Conservation (phyloP, 1,140 invertebrate species). For the Lineus longissimus region DNA sequence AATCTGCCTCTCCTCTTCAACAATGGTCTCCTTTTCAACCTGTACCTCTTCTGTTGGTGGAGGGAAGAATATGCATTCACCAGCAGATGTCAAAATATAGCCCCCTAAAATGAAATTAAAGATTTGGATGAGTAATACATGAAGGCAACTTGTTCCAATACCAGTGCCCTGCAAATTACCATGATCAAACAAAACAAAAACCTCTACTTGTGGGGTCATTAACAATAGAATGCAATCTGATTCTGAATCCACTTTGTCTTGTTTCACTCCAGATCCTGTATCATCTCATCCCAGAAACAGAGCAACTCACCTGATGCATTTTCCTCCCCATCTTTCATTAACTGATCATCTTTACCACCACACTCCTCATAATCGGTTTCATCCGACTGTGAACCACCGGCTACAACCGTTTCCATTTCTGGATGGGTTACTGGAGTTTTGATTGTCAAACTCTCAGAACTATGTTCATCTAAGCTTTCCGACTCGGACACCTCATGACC, state of each 20-base stretch:
- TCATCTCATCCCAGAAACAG: conserved; percentile 4
- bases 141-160: too few relatives aligned
- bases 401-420: neutral
- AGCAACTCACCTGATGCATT: neutral
- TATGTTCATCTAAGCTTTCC: too few relatives aligned
- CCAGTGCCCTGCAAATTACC: too few relatives aligned
- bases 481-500: too few relatives aligned
- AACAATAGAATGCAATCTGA: too few relatives aligned
- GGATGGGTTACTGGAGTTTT: conserved; percentile 20
- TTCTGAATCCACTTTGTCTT: too few relatives aligned
- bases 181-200: too few relatives aligned
- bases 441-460: conserved; percentile 13
- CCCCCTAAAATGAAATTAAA: conserved; percentile 37
- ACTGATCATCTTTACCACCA: neutral
- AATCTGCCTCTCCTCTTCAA: conserved; percentile 59
- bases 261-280: too few relatives aligned
- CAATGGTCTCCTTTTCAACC: conserved; percentile 51
- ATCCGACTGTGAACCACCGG: too few relatives aligned
- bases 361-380: neutral
- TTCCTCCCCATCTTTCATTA: neutral
- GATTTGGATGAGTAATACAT: too few relatives aligned
- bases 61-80: conserved; percentile 44
- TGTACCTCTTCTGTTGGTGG: conserved; percentile 54
- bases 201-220: too few relatives aligned
- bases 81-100: conserved; percentile 31